These are phyloP conservation scores for Triplophysa tibetana DNA, from an alignment of 2,113 vertebrate genomes.

Conservation along the genomic window DNA sequence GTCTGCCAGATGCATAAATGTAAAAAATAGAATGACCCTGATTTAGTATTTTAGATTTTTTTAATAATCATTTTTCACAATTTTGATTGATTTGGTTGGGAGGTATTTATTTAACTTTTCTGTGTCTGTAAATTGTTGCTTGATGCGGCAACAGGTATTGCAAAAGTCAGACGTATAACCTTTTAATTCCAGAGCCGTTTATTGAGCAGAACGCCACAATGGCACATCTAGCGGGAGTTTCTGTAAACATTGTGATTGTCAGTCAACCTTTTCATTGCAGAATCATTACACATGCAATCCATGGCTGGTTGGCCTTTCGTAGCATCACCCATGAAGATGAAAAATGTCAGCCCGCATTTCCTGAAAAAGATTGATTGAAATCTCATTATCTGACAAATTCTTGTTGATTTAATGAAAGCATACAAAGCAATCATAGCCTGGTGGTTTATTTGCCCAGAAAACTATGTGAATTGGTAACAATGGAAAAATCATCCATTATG, in stretches of 20 bases:
- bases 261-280: constrained; percentile 46
- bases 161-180: not conserved
- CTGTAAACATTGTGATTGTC: constrained; percentile 44
- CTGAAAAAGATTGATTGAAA: constrained; percentile 34
- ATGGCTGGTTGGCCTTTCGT: constrained; percentile 37
- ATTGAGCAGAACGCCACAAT: not conserved
- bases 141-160: not conserved
- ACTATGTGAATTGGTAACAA: not conserved
- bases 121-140: too few relatives aligned
- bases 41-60: too few relatives aligned
- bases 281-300: constrained; percentile 13
- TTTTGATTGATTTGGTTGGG: too few relatives aligned
- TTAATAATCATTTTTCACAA: not conserved
- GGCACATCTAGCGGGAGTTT: not conserved
- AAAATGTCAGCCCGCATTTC: constrained; percentile 51
- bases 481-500: constrained; percentile 6
- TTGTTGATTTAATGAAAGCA: constrained; percentile 12
- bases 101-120: too few relatives aligned
- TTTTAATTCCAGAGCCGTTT: constrained; percentile 22
- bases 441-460: not conserved
- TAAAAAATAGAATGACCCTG: too few relatives aligned
- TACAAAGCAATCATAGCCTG: not conserved
- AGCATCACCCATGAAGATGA: constrained; percentile 10
- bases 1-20: too few relatives aligned
- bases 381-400: constrained; percentile 46